Conservation (phyloP, 2,888 invertebrate species). For the Bruchidius siliquastri region DNA sequence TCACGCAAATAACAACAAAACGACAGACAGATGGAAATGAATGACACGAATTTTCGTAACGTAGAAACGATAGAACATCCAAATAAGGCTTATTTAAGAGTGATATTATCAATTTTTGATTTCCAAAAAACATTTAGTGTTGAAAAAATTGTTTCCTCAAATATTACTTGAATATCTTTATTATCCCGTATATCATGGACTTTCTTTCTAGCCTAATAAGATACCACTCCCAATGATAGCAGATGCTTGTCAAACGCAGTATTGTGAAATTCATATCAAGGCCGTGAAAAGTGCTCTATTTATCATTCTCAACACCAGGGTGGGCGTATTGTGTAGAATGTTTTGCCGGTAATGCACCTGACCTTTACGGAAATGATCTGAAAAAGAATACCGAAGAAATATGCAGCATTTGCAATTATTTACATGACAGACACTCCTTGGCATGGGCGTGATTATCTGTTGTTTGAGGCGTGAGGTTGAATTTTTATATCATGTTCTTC, state of each 20-base stretch:
- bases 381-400: neutral
- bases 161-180: no score
- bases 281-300: neutral
- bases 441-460: neutral
- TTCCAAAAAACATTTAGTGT: no score
- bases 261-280: neutral
- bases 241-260: neutral
- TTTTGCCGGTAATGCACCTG: neutral
- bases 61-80: no score
- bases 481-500: neutral
- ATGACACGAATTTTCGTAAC: no score
- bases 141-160: no score
- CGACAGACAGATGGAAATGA: no score
- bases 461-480: neutral
- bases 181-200: no score
- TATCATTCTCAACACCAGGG: neutral
- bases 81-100: no score
- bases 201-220: no score
- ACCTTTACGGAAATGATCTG: neutral
- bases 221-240: neutral
- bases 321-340: neutral
- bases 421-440: neutral
- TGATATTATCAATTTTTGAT: no score
- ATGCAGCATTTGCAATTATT: neutral
- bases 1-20: no score